Evolutionary conservation across 2,888 invertebrate species (phyloP), one percentile per base, ranked within the genome.

Genomic region (Erpobdella octoculata): DNA sequence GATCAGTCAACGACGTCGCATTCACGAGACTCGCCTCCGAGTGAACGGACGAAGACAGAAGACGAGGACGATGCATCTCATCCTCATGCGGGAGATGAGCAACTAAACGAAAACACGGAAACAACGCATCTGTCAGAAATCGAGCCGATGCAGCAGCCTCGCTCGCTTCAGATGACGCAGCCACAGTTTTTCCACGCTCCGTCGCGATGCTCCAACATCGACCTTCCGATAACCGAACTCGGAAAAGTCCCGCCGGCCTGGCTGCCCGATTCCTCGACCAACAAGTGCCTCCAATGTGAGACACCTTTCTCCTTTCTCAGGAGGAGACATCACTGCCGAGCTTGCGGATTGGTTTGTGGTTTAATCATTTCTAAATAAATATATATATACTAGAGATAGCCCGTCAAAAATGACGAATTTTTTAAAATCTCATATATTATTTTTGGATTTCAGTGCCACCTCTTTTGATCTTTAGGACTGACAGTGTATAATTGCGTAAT

Each of bases 231-330:
- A 59, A 74, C 73, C 0, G 69, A 79, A 70, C 81, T 91, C 71
- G 91, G 91, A 0, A 88, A 88, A 79, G 86, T 89, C 71, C 89
- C 90, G 18, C 92, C 92, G 0, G 87, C 89, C 78, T 93, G 93
- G 93, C 88, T 93, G 69, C 92, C 92, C 0, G 93, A 93, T 82
- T 86, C 88, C 3, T 90, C 90, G 77, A 90, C 91, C 6, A 85
- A 87, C n/a, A 86, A 86, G 75, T 93, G 93, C 80, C 89, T 92
- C 89, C 88, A 90, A 76, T 93, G 93, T 81, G 88, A 89, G 74
- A 83, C 86, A 62, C 89, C 88, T 82, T 93, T 92, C 82, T 91
- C 89, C 0, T 87, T 92, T 75, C 87, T 92, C 67, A 90, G 89
- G 81, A 86, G 92, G 59, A 86, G 92, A 46, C 86, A 88, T 78